Base-by-base conservation (phyloP, 1,140 invertebrate genomes). In the Drosophila biarmipes region DNA sequence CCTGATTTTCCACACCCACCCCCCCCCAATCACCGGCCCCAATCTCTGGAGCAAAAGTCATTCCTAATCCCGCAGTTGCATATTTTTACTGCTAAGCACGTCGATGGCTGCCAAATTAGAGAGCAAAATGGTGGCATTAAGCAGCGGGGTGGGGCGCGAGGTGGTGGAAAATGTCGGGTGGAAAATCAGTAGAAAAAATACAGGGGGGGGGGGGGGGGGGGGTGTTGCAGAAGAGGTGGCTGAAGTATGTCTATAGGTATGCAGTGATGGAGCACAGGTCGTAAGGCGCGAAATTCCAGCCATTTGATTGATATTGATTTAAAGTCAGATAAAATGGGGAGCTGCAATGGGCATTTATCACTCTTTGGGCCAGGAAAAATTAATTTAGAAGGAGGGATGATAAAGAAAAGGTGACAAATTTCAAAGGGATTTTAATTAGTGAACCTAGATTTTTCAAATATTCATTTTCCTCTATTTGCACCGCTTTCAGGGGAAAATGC, bases 81-180 rank as follows among this genome's bases (percentile, higher is more conserved):
- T 73, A 76, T 85, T 85, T 80, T 73, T 66, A 73, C 67, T 61
- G 72, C 71, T 85, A 78, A 76, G 81, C 77, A 80, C 77, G 66
- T 80, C 58, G 81, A 81, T 87, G 82, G 63, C 73, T 85, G 81
- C 82, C 81, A 85, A 85, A 85, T 85, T 85, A 85, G 78, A 87
- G 73, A 64, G 59, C 59, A 78, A 78, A 73, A 69, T 38, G 66
- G 49, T 34, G 66, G 59, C 58, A 51, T 51, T 40, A 34, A 15
- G 11, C 35, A 43, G 31, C n/a, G n/a, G n/a, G n/a, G n/a, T n/a
- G 27, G 27, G 5, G 3, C 11, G 29, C n/a, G 8, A 6, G 0
- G 4, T 24, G 24, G 43, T 31, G 29, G 29, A 31, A 19, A 42
- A 19, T 19, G 8, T 19, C 11, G 6, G 40, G 40, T 3, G 15